Percentiles rank a stretch among this genome's conserved stretches.
Evolutionary conservation across 2,888 invertebrate species (phyloP).

Genomic region (Drosophila diplacantha): DNA sequence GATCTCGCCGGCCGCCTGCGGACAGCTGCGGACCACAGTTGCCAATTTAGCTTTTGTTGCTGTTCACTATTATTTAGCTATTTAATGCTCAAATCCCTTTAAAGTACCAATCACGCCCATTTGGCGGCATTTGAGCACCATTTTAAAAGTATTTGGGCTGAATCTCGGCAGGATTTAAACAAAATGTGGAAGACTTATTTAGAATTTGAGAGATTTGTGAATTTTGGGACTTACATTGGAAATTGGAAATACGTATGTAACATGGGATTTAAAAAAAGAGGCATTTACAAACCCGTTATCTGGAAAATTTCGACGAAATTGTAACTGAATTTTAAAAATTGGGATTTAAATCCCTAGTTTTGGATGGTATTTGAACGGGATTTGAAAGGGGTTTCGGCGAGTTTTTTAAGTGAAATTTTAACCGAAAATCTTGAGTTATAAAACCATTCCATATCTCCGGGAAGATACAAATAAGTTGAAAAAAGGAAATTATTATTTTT

Average conservation of each 20-base stretch:
- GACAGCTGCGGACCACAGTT: conserved; percentile 35
- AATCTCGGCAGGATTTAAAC: not conserved
- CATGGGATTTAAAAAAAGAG: not conserved
- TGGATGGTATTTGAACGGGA: too few relatives aligned
- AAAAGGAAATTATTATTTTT: too few relatives aligned
- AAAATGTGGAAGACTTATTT: not conserved
- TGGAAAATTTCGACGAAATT: not conserved
- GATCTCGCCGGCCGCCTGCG: conserved; percentile 49
- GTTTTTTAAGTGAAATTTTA: too few relatives aligned
- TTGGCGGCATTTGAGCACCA: not conserved
- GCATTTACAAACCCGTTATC: not conserved
- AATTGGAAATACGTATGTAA: not conserved
- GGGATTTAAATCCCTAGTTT: too few relatives aligned
- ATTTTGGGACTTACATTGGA: too few relatives aligned
- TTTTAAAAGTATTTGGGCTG: not conserved
- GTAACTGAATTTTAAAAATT: not conserved
- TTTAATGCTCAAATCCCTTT: not conserved
- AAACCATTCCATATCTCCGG: too few relatives aligned
- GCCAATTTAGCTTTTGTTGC: not conserved
- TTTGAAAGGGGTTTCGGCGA: too few relatives aligned
- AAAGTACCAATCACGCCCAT: not conserved
- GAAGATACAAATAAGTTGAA: too few relatives aligned
- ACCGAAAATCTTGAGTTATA: too few relatives aligned
- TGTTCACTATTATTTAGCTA: not conserved
- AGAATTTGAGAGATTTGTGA: not conserved